phyloP scores from a whole-genome alignment of 1,140 invertebrate genomes.

The Steinernema feltiae region DNA sequence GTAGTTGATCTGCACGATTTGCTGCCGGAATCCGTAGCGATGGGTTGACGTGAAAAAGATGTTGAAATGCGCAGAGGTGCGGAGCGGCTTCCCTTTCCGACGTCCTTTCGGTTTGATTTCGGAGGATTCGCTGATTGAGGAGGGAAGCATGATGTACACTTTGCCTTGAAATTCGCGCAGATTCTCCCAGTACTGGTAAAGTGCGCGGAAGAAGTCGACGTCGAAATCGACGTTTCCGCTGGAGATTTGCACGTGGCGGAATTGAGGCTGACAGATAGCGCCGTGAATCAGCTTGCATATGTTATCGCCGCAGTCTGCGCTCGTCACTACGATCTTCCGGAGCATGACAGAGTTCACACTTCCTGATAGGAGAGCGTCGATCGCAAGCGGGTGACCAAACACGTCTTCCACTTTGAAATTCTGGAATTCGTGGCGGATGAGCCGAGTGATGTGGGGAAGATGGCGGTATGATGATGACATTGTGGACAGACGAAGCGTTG shows the following conservation, averaged over 20 bases:
- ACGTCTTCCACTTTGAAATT: background rate
- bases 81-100: background rate
- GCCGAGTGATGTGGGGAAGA: background rate
- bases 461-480: background rate
- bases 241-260: background rate
- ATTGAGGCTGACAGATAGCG: background rate
- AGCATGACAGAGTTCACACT: background rate
- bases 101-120: background rate
- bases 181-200: background rate
- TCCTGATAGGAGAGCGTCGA: background rate
- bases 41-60: background rate
- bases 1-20: background rate
- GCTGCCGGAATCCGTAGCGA: background rate
- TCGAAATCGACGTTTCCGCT: background rate
- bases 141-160: background rate
- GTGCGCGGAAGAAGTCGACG: background rate
- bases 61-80: background rate
- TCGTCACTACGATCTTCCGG: background rate
- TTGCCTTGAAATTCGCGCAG: background rate
- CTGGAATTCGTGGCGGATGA: background rate
- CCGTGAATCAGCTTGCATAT: background rate
- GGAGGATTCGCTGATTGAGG: background rate
- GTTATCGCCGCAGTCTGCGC: background rate
- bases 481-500: background rate
- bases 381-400: background rate